A percentile compares a stretch with the other conserved stretches of the same genome.
Evolutionary conservation across 2,797 vertebrate genomes (phyloP).

Genomic region (Poecilia gillii): DNA sequence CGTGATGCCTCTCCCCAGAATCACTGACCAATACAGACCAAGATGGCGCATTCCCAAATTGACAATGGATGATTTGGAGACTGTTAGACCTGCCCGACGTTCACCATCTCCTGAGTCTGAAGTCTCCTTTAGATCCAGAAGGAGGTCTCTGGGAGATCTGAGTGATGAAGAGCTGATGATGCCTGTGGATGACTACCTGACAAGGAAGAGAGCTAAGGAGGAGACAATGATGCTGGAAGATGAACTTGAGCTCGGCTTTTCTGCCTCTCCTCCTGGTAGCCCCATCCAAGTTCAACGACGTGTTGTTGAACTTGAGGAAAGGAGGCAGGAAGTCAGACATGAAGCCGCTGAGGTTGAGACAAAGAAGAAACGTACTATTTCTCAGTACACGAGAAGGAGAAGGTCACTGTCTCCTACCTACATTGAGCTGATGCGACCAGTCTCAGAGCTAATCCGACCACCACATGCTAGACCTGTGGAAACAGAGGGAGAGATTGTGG

Average conservation of each 20-base stretch:
- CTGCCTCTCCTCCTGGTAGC: constrained; percentile 92
- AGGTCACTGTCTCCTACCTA: constrained; percentile 97
- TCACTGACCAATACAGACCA: constrained; percentile 97
- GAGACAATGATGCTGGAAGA: constrained; percentile 93
- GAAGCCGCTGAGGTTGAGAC: constrained; percentile 85
- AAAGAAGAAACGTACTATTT: constrained; percentile 86
- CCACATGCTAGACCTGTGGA: constrained; percentile 74
- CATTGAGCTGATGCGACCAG: constrained; percentile 97
- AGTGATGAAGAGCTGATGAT: constrained; percentile 93
- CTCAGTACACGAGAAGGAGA: constrained; percentile 89
- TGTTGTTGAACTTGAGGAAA: constrained; percentile 79
- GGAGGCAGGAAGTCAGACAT: constrained; percentile 79
- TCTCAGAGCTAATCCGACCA: constrained; percentile 91
- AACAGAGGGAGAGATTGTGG: constrained; percentile 77
- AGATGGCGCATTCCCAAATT: constrained; percentile 96
- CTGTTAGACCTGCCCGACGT: constrained; percentile 91
- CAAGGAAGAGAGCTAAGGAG: constrained; percentile 89
- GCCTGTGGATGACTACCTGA: constrained; percentile 90
- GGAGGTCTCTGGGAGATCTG: constrained; percentile 93
- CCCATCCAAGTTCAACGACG: constrained; percentile 87
- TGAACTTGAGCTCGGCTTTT: constrained; percentile 96
- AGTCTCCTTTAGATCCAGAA: constrained; percentile 87
- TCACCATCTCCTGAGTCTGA: constrained; percentile 92
- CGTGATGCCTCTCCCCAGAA: constrained; percentile 94
- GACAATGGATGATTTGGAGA: constrained; percentile 95